Evolutionary conservation across 2,113 vertebrate species (phyloP).

Genomic region (Gallinago paraguaiae): DNA sequence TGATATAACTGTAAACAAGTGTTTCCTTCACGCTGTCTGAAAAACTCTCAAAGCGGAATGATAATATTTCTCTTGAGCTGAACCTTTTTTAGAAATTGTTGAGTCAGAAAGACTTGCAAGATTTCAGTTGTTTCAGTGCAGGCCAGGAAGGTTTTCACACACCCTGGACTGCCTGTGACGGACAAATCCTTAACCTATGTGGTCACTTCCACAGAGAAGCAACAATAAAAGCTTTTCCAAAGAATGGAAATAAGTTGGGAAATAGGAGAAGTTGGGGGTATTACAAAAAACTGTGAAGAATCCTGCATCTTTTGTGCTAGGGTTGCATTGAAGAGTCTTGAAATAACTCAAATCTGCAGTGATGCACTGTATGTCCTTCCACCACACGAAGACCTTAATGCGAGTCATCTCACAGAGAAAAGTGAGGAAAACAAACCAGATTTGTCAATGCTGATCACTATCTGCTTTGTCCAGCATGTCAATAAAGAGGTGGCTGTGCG

Average conservation of each 20-base stretch:
- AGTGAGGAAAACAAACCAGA: neutral
- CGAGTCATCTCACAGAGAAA: neutral
- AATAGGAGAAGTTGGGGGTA: neutral
- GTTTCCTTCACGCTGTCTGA: neutral
- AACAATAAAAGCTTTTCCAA: neutral
- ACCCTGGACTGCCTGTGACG: neutral
- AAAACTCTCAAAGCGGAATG: neutral
- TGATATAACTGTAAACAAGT: neutral
- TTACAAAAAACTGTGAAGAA: neutral
- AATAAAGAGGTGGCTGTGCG: fast-evolving
- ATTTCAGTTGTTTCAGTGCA: neutral
- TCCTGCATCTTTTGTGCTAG: neutral
- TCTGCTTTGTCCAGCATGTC: fast-evolving
- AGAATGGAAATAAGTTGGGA: neutral
- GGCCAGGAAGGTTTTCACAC: neutral
- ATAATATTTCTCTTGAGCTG: neutral
- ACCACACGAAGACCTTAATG: neutral
- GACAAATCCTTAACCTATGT: neutral
- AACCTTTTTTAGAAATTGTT: neutral
- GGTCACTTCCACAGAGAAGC: neutral
- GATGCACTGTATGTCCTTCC: neutral
- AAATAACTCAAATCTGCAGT: neutral
- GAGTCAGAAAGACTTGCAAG: neutral
- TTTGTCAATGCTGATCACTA: neutral
- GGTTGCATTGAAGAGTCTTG: neutral